A percentile compares a stretch with the other conserved stretches of the same genome.
phyloP scores from a whole-genome alignment of 37 sponge, comb jelly and placozoan genomes.

The Cladorhizidae sp. region DNA sequence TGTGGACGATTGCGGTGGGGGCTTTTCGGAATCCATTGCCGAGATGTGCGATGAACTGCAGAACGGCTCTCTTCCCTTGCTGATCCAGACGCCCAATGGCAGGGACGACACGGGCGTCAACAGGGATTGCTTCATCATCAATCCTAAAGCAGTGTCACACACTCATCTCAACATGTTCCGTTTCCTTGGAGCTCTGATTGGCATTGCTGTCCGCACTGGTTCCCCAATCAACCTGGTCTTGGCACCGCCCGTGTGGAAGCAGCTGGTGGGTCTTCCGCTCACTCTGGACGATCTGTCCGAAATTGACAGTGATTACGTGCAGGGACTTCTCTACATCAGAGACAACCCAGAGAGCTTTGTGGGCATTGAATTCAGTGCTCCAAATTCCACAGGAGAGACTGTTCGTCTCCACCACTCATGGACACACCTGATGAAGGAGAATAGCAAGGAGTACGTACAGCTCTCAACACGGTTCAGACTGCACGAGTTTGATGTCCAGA shows the following conservation, averaged over 20 bases:
- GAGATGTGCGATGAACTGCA: conserved; percentile 98
- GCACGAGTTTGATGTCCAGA: conserved; percentile 93
- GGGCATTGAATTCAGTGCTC: conserved; percentile 87
- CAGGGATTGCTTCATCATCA: conserved; percentile 93
- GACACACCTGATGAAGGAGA: conserved; percentile 69
- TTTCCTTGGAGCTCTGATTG: conserved; percentile 86
- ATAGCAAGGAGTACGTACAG: conserved; percentile 81
- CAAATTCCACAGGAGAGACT: conserved; percentile 84
- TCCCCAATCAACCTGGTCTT: conserved; percentile 82
- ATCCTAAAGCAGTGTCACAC: conserved; percentile 78
- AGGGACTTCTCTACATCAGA: conserved; percentile 74
- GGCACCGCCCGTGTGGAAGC: conserved; percentile 97
- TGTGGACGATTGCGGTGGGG: conserved; percentile 96
- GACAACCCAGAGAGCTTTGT: conserved; percentile 85
- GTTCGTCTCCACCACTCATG: conserved; percentile 73
- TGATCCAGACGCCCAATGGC: conserved; percentile 97
- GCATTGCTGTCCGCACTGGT: conserved; percentile 92
- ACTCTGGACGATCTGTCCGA: conserved; percentile 85
- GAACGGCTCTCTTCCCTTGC: conserved; percentile 82
- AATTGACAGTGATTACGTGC: conserved; percentile 90
- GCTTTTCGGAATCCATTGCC: conserved; percentile 94
- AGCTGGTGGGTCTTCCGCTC: conserved; percentile 79
- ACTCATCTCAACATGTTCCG: conserved; percentile 89
- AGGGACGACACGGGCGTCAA: conserved; percentile 93
- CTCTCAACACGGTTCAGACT: conserved; percentile 82